Evolutionary conservation across 2,888 invertebrate genomes (phyloP), one percentile per base, ranked within the genome.

Genomic region (Falcaria lacertinaria): DNA sequence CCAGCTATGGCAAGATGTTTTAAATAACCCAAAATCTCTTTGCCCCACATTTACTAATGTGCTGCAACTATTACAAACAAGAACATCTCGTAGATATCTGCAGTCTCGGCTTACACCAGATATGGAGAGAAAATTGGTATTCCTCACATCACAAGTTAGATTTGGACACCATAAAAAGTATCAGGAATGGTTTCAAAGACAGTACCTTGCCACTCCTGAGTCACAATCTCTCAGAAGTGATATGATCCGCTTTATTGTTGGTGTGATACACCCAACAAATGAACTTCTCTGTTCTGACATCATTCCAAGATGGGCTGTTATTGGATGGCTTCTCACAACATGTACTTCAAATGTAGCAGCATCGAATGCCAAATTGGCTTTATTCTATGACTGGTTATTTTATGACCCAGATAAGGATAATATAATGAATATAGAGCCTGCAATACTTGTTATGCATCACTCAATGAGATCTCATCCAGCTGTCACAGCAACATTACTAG

Each of bases 361-460:
- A 44, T 95, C 96, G 40, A 97, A 97, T 90, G 96, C 97, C 36
- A 98, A 97, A 84, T 83, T 97, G 44, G 96, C 97, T 13, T 89
- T 98, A 38, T 97, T 98, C 80, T 97, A 96, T 79, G 98, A 98
- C 79, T 98, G 97, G 97, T 84, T 97, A 34, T 95, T 97, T 69
- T 98, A 95, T 82, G 97, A 97, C 64, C 92, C 95, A 15, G 95
- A 95, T 58, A 95, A 94, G 73, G 97, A 97, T 80, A 97, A 96
- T 75, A 97, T 97, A 52, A 97, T 97, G 97, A 97, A 97, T 80
- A 97, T 97, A 60, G 97, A 97, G 85, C 97, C 97, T 15, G 97
- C 96, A 8, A 96, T 97, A 63, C 91, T 97, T 55, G 96, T 97
- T 16, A 97, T 97, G 97, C 95, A 95, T 79, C 95, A 97, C 87